Percentiles rank a stretch among this genome's conserved stretches.
phyloP scores from a whole-genome alignment of 2,113 vertebrate species.

The Lasiurus cinereus region DNA sequence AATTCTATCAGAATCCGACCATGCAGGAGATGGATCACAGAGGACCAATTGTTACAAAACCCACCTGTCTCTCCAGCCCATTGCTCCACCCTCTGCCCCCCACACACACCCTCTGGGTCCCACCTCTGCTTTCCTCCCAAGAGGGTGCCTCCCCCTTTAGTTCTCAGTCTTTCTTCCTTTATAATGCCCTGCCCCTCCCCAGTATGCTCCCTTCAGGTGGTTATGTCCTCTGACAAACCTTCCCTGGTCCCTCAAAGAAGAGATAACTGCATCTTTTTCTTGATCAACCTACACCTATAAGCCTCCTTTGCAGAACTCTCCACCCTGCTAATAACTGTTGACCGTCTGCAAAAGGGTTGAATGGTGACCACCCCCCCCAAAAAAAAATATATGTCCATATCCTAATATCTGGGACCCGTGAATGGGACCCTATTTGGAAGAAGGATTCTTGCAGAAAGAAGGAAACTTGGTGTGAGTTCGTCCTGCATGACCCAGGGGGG shows the following conservation, averaged over 20 bases:
- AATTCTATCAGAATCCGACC: no score
- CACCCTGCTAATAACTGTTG: background rate
- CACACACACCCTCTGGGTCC: background rate
- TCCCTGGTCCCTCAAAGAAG: background rate
- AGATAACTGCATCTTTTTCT: background rate
- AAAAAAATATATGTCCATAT: rapidly evolving
- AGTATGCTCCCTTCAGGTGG: background rate
- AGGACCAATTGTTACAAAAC: background rate
- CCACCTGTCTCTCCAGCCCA: background rate
- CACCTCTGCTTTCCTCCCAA: no score
- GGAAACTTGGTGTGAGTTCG: background rate
- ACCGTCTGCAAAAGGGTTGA: background rate
- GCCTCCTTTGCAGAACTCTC: background rate
- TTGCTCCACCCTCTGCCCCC: background rate
- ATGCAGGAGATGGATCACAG: no score
- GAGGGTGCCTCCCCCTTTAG: background rate
- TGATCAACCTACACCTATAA: background rate
- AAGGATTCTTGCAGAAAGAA: background rate
- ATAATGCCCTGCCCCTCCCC: background rate
- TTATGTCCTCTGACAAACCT: background rate
- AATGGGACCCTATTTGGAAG: background rate
- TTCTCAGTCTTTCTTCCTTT: background rate
- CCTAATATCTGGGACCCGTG: background rate
- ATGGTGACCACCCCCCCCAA: background rate
- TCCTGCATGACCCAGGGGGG: background rate